These are phyloP conservation scores for Entomobrya multifasciata DNA, from an alignment of 2,888 invertebrate species.

Conservation along the genomic window DNA sequence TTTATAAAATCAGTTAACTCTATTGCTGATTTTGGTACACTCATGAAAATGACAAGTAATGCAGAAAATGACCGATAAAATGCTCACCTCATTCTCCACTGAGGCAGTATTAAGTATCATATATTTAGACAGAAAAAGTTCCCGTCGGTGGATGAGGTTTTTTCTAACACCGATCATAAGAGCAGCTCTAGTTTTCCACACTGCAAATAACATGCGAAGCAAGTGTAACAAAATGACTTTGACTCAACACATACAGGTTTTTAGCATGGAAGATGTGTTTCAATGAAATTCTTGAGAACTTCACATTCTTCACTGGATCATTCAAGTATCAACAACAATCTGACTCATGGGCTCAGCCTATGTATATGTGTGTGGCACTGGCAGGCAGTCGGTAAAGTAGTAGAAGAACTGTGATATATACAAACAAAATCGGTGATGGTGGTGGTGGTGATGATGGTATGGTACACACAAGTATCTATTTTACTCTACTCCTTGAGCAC, in stretches of 20 bases:
- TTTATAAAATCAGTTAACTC: no score
- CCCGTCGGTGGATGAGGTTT: conserved; percentile 35
- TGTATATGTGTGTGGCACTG: neutral
- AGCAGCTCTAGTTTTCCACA: neutral
- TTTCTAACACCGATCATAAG: conserved; percentile 47
- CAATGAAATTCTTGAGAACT: conserved; percentile 41
- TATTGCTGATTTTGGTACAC: no score
- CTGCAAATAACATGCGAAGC: neutral
- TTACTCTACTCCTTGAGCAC: conserved; percentile 16
- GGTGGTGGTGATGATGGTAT: no score
- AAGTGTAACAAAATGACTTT: neutral
- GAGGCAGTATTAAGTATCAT: conserved; percentile 9
- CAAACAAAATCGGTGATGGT: no score
- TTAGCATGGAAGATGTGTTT: conserved; percentile 19
- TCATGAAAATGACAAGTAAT: no score
- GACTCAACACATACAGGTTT: neutral
- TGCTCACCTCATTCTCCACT: conserved; percentile 19
- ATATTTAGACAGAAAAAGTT: conserved; percentile 27
- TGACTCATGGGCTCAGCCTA: conserved; percentile 41
- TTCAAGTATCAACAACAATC: conserved; percentile 36
- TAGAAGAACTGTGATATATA: no score
- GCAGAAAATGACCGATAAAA: no score
- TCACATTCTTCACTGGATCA: conserved; percentile 19
- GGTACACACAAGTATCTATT: neutral
- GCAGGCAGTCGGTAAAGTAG: no score